Conservation (phyloP, 2,888 invertebrate species). For the Hetaerina titia region DNA sequence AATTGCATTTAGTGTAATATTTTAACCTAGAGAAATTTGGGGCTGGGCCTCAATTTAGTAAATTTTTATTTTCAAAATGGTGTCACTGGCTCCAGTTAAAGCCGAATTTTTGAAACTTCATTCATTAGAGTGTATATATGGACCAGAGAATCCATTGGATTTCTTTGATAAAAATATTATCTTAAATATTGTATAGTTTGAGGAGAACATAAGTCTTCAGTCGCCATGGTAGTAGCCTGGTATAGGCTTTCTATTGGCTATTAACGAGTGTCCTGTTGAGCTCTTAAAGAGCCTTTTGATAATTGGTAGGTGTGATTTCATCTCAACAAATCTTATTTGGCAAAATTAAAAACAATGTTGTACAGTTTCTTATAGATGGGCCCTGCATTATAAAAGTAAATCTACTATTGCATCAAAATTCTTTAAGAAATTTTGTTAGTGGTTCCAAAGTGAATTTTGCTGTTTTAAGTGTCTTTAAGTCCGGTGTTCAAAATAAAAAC, state of each 20-base stretch:
- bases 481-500: too few species aligned
- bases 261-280: not conserved
- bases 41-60: slow-evolving; percentile 5
- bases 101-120: not conserved
- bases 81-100: not conserved
- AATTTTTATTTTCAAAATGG: not conserved
- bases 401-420: not conserved
- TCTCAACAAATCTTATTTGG: not conserved
- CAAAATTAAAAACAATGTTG: not conserved
- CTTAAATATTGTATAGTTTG: not conserved
- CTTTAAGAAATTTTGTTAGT: not conserved
- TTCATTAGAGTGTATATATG: not conserved
- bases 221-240: not conserved
- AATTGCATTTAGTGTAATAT: not conserved
- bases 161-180: too few species aligned
- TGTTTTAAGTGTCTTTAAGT: not conserved
- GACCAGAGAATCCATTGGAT: not conserved
- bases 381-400: not conserved
- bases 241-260: not conserved
- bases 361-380: not conserved
- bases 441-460: not conserved
- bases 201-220: not conserved
- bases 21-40: not conserved
- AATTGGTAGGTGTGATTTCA: not conserved
- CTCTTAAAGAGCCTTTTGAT: not conserved